Conservation (phyloP, 1,140 invertebrate genomes). For the Brachionus manjavacas region DNA sequence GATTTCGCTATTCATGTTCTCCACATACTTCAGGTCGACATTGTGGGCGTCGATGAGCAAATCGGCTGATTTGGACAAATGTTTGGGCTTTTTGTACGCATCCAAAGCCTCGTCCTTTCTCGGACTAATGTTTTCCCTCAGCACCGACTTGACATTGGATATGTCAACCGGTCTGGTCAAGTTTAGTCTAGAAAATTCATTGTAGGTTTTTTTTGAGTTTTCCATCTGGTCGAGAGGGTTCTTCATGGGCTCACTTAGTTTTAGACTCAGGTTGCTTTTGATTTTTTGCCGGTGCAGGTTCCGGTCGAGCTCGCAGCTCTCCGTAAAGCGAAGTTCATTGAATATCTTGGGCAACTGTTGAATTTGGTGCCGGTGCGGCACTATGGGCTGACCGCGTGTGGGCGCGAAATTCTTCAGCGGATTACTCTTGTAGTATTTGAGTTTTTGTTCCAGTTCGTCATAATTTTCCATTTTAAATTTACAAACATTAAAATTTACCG, state of each 20-base stretch:
- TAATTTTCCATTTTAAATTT: conserved; percentile 6
- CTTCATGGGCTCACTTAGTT: background rate
- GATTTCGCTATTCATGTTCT: background rate
- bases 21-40: background rate
- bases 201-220: conserved; percentile 29
- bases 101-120: background rate
- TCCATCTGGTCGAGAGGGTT: conserved; percentile 28
- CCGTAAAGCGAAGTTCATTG: background rate
- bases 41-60: background rate
- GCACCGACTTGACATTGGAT: background rate
- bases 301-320: background rate
- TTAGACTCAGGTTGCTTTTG: background rate
- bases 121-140: background rate
- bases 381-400: background rate
- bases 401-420: background rate
- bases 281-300: conserved; percentile 1
- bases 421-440: conserved; percentile 29
- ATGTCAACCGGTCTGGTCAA: conserved; percentile 13
- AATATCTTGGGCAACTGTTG: conserved; percentile 14
- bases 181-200: conserved; percentile 6
- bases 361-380: background rate
- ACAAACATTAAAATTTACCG: background rate
- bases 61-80: conserved; percentile 4
- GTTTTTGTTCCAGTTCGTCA: background rate
- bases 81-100: background rate